Base-by-base conservation (phyloP, 2,797 vertebrate genomes). In the Merluccius polli region DNA sequence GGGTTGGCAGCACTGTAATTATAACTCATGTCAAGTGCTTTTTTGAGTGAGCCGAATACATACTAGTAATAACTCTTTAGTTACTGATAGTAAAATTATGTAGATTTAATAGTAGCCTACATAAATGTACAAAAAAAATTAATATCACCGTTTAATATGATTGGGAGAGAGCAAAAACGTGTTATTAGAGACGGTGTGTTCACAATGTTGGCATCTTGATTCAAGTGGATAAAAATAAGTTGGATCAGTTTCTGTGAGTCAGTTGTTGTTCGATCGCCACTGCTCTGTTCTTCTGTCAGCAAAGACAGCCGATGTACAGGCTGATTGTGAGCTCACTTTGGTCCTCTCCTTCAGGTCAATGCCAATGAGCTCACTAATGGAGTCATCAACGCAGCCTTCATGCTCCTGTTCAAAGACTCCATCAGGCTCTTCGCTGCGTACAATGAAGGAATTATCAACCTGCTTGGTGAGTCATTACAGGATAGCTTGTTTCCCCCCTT, bases 371-470 rank as follows among this genome's bases (percentile, higher is more conserved):
- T 99, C 88, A 98, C 97, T 89, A 99, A 99, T 87, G 98, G 98
- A 84, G 97, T 99, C 88, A 99, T 99, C 93, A 99, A 99, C 86
- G 97, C 97, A 91, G 97, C 97, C 88, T 99, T 99, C 93, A 99
- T 99, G 98, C 96, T 99, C 38, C 96, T 99, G 86, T 99, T 99
- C 94, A 99, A 99, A 96, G 98, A 99, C 92, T 97, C 98, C 88
- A 99, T 99, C 92, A 94, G 98, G 92, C 96, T 99, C 88, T 99
- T 99, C 24, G 98, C 98, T 75, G 98, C 98, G 35, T 99, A 99
- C 87, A 99, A 99, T n/a, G 98, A 99, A 94, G 98, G 98, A 87
- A 99, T 99, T 86, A 99, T 99, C 93, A 99, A 99, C 88, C 94
- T 99, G 84, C 93, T 99, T 74, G 98, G 98, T 98, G 24, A 12